These are phyloP conservation scores for Parochlus steinenii DNA, from an alignment of 2,888 invertebrate genomes.

Conservation along the genomic window DNA sequence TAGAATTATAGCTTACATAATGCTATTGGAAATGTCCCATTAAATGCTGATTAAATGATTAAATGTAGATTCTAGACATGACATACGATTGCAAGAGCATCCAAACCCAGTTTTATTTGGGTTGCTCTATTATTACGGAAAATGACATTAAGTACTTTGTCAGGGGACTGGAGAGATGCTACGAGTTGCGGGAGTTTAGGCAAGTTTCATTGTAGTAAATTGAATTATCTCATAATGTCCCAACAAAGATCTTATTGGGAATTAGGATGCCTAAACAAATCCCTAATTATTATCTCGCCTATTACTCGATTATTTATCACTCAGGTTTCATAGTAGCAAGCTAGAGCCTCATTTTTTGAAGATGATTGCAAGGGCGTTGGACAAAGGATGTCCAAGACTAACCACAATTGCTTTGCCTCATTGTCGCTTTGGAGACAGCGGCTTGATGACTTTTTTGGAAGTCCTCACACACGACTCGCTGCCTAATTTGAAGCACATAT, in stretches of 20 bases:
- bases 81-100: constrained; percentile 28
- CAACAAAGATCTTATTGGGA: no score
- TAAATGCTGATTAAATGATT: no score
- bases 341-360: constrained; percentile 24
- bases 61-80: constrained; percentile 24
- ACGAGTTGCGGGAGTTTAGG: constrained; percentile 26
- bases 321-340: constrained; percentile 26
- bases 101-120: constrained; percentile 25
- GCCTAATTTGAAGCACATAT: constrained; percentile 20
- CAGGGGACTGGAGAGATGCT: constrained; percentile 24
- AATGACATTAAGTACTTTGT: constrained; percentile 23
- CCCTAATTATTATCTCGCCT: neutral
- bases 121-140: constrained; percentile 26
- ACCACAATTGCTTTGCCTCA: constrained; percentile 21
- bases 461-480: constrained; percentile 25
- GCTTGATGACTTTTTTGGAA: constrained; percentile 24
- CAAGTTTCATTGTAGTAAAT: no score
- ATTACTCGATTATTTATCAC: constrained; percentile 2
- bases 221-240: no score
- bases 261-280: no score
- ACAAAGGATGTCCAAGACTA: constrained; percentile 27
- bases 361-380: constrained; percentile 23
- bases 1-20: no score
- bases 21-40: no score
- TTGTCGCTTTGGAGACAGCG: constrained; percentile 25